Base-by-base conservation (phyloP, 92 coral and sea anemone species). In the Isaurus tuberculatus region DNA sequence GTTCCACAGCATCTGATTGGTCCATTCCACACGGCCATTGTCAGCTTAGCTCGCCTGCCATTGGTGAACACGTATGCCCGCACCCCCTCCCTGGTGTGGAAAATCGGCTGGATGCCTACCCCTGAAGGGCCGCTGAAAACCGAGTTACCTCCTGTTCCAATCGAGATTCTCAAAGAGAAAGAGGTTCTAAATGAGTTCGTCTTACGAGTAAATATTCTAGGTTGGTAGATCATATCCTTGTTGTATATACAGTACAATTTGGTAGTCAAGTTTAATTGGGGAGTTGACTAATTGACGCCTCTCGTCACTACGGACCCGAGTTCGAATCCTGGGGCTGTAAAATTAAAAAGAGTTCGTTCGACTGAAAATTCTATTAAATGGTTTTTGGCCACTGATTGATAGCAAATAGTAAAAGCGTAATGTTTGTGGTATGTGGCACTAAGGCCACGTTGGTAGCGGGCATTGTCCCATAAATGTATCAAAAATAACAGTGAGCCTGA, bases 31-130 rank as follows among this genome's bases (percentile, higher is more conserved):
- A 69, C 85, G 33, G 93, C 85, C 42, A 86, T 96, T 72, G 92
- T 92, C 25, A 96, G 98, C 61, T 82, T 96, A 65, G 95, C 94
- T 33, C 89, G 99, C 17, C 93, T 92, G 31, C 92, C 99, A 83
- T 89, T 96, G 90, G 97, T 96, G 72, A 96, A 96, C 75, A 88
- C 95, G 7, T 90, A 96, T 78, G 99, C 97, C 27, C 98, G 99
- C 48, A 92, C 95, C 8, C 98, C 94, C 10, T 96, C 96, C 63
- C 82, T 94, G 34, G 99, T 94, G 37, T 96, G 99, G 99, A 94
- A 90, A 70, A 46, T 96, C 48, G 99, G 98, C 8, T 96, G 99
- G 99, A 83, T 88, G 81, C 94, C 97, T 33, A 85, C 88, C 73
- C 97, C 97, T 4, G 94, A 92, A 66, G 98, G 95, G 20, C 91